Conservation (phyloP, 2,113 vertebrate genomes). For the Laticauda laticaudata region DNA sequence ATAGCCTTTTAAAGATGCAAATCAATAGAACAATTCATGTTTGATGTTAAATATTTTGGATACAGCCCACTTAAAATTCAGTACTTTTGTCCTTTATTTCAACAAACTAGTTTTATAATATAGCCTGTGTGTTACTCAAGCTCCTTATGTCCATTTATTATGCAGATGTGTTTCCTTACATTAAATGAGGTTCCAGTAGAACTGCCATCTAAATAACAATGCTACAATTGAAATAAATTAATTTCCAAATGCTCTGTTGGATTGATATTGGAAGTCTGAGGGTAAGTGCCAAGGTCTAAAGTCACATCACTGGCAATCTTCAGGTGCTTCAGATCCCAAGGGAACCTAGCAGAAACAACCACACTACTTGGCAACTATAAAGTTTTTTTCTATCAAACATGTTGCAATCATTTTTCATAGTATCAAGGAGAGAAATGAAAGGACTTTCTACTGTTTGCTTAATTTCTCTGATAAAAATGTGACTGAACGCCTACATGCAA, state of each 20-base stretch:
- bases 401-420: background rate
- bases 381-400: slow-evolving; percentile 9
- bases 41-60: background rate
- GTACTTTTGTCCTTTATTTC: background rate
- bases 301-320: background rate
- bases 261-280: background rate
- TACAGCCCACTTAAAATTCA: background rate
- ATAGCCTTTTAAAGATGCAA: background rate
- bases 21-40: background rate
- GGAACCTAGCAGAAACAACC: slow-evolving; percentile 2
- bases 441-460: background rate
- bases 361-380: background rate
- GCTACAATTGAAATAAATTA: background rate
- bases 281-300: background rate
- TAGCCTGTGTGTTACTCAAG: background rate
- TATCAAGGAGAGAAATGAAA: background rate
- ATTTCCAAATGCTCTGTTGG: background rate
- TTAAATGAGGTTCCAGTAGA: no score
- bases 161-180: background rate
- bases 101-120: background rate
- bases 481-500: background rate
- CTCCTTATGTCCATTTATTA: background rate
- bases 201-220: background rate
- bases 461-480: background rate
- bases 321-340: slow-evolving; percentile 17